Percentiles rank a stretch among this genome's conserved stretches.
These are phyloP conservation scores for Plebejus melissa DNA, from an alignment of 2,888 invertebrate genomes.

Conservation along the genomic window DNA sequence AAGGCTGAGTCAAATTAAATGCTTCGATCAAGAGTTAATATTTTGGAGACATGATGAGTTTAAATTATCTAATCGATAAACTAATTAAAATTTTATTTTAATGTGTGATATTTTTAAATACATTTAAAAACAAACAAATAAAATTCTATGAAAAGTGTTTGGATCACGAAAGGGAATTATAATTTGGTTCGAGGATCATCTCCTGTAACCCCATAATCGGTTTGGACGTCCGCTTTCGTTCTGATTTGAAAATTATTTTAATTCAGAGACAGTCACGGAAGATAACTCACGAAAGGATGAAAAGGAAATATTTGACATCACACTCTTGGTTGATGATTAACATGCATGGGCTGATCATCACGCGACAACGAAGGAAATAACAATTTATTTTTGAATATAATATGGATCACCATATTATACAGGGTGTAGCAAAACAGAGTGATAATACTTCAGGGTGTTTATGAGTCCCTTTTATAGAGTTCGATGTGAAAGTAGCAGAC, in stretches of 20 bases:
- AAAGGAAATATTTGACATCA: not conserved
- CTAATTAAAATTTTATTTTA: no score
- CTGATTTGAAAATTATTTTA: not conserved
- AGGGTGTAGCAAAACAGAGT: no score
- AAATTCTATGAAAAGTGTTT: not conserved
- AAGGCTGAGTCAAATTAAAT: no score
- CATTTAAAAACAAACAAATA: not conserved
- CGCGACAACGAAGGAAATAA: not conserved
- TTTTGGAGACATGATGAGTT: no score
- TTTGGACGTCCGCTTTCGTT: slow-evolving; percentile 5
- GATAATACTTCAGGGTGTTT: no score
- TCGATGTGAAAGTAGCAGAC: no score
- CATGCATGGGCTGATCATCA: not conserved
- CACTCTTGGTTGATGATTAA: not conserved
- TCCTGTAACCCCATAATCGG: not conserved
- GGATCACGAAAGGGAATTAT: slow-evolving; percentile 21
- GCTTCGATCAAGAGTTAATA: no score
- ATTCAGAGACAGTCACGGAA: slow-evolving; percentile 3
- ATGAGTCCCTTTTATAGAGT: no score
- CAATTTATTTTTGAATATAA: no score
- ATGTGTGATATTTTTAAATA: no score
- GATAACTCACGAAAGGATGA: not conserved
- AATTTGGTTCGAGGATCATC: slow-evolving; percentile 27
- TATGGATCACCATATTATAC: no score
- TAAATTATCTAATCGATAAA: no score